Conservation (phyloP, 2,113 vertebrate species). For the Butastur rufipennis region DNA sequence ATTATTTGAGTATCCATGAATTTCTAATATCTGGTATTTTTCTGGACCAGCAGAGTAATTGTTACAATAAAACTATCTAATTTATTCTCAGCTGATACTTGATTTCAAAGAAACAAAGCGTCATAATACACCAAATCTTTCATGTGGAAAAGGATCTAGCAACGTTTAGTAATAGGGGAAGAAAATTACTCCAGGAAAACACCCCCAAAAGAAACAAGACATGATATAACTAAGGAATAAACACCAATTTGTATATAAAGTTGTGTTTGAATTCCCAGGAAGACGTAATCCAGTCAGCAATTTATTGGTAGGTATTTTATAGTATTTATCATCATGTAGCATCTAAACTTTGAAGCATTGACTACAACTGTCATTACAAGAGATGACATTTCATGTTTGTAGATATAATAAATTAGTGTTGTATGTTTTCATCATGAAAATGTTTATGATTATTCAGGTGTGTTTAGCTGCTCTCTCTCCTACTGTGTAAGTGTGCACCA, state of each 20-base stretch:
- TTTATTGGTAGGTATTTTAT: not conserved
- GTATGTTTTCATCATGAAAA: not conserved
- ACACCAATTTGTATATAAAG: not conserved
- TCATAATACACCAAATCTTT: not conserved
- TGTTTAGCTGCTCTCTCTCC: not conserved
- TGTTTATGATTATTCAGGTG: not conserved
- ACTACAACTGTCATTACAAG: not conserved
- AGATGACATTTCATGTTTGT: not conserved
- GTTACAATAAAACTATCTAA: not conserved
- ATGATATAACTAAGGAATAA: not conserved
- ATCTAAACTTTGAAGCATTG: not conserved
- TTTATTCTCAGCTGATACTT: not conserved
- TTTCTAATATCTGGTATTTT: not conserved
- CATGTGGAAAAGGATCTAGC: not conserved
- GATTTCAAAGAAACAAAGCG: not conserved
- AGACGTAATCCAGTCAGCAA: not conserved
- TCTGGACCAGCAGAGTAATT: not conserved
- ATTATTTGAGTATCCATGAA: not conserved
- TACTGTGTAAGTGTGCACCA: not conserved
- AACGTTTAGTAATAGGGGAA: not conserved
- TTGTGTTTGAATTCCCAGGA: not conserved
- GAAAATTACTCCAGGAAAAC: not conserved
- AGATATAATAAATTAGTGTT: not conserved
- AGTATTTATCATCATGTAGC: not conserved
- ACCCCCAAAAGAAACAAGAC: not conserved